Evolutionary conservation across 2,113 vertebrate genomes (phyloP), one percentile per base, ranked within the genome.

Genomic region (Notarius lentiginosus): DNA sequence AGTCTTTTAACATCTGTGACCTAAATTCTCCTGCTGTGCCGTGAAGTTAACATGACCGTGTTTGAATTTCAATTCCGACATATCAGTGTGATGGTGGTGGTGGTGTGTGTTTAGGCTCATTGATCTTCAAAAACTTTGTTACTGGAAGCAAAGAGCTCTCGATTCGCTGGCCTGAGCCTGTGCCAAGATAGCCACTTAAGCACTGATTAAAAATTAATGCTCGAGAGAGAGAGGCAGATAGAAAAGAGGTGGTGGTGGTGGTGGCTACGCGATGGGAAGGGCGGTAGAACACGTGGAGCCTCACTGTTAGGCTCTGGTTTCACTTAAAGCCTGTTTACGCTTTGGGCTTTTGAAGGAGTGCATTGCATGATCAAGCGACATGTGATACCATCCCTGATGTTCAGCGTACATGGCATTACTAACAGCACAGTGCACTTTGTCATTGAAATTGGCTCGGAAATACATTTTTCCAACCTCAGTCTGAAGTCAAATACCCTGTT

Each of bases 171-270:
- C 93, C 93, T 93, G 90, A 91, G 91, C 92, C 79, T 51, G 91
- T 92, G 94, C 93, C 92, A 94, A 93, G 93, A 93, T 94, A 92
- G 90, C 93, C 94, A 95, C 95, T 95, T 95, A 95, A 92, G 92
- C 93, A 91, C 93, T 93, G 94, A 95, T 95, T 93, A 96, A 95
- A 96, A 94, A 95, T 96, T 91, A 94, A 95, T 94, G 93, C 92
- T 91, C 89, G 93, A 91, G 86, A 90, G 87, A 86, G 88, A 86
- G 88, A 89, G 89, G 89, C 60, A 83, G 84, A 86, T 66, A 41
- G 68, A 53, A 55, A n/a, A 61, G 88, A 89, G 81, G 83, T 88
- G 72, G 34, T 22, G 90, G 75, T 24, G 84, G 73, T 24, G 84
- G 87, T 88, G 90, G 89, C 88, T 90, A 92, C 90, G 91, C 88